A percentile compares a stretch with the other conserved stretches of the same genome.
phyloP scores from a whole-genome alignment of 2,888 invertebrate species.

The Stenoptilia bipunctidactyla region DNA sequence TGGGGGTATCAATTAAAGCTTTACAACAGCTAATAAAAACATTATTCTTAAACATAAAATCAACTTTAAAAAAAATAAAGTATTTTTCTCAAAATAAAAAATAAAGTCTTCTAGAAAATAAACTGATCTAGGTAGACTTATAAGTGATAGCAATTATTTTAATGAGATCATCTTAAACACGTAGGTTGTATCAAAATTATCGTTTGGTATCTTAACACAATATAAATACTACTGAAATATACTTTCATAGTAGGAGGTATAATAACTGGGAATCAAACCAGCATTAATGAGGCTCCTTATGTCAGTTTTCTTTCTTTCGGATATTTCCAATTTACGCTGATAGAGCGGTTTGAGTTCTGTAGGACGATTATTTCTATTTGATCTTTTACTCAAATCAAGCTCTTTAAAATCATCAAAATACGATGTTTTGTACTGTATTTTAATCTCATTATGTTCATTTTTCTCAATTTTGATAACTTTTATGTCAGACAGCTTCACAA shows the following conservation, averaged over 20 bases:
- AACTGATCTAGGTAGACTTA: no score
- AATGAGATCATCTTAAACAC: no score
- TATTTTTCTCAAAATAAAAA: no score
- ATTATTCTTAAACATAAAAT: no score
- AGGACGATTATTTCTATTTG: background rate
- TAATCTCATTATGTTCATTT: conserved; percentile 7
- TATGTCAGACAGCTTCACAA: background rate
- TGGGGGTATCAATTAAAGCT: no score
- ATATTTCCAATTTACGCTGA: conserved; percentile 5
- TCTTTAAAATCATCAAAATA: conserved; percentile 10
- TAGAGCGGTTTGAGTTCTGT: background rate
- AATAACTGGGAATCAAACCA: conserved; percentile 8
- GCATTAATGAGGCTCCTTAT: conserved; percentile 6
- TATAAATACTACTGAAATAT: conserved; percentile 3
- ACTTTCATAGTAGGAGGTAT: conserved; percentile 5
- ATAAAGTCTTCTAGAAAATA: no score
- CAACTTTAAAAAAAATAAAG: no score
- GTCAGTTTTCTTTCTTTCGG: conserved; percentile 9
- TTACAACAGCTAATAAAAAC: no score
- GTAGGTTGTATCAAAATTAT: background rate
- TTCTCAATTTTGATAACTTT: conserved; percentile 7
- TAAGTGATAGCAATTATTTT: no score
- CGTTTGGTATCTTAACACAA: no score
- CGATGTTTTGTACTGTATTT: conserved; percentile 8
- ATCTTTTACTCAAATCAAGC: conserved; percentile 2